Conservation (phyloP, 2,888 invertebrate species). For the Carabus problematicus region DNA sequence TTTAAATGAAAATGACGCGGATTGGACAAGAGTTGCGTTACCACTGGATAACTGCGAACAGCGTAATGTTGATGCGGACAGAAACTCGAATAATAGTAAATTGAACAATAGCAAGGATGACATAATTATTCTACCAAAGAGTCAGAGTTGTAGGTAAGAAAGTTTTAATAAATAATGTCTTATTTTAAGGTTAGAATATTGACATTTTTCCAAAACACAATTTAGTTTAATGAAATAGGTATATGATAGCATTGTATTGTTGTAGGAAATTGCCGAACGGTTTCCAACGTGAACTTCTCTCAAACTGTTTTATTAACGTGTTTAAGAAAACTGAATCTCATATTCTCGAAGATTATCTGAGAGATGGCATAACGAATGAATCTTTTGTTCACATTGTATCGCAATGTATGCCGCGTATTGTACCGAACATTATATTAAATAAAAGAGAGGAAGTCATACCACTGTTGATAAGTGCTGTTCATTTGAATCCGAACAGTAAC, state of each 20-base stretch:
- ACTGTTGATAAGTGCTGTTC: constrained; percentile 67
- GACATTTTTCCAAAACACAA: not conserved
- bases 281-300: constrained; percentile 65
- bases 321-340: constrained; percentile 54
- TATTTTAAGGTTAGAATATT: not conserved
- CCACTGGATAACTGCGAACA: constrained; percentile 31
- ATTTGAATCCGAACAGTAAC: constrained; percentile 64
- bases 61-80: constrained; percentile 21
- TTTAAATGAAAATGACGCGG: constrained; percentile 52
- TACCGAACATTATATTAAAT: constrained; percentile 72
- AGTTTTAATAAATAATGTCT: not conserved
- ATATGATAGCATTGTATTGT: constrained; percentile 28
- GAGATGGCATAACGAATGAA: constrained; percentile 56
- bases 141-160: constrained; percentile 39
- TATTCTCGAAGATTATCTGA: constrained; percentile 56
- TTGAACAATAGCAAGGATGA: constrained; percentile 37
- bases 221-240: not conserved
- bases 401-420: constrained; percentile 66
- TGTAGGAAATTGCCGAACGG: constrained; percentile 61
- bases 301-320: constrained; percentile 60
- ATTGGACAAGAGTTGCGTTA: constrained; percentile 60
- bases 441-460: constrained; percentile 75
- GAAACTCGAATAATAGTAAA: constrained; percentile 29
- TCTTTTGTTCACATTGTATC: constrained; percentile 63
- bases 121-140: constrained; percentile 38